These are phyloP conservation scores for Atta cephalotes DNA, from an alignment of 1,140 invertebrate genomes.

Conservation along the genomic window DNA sequence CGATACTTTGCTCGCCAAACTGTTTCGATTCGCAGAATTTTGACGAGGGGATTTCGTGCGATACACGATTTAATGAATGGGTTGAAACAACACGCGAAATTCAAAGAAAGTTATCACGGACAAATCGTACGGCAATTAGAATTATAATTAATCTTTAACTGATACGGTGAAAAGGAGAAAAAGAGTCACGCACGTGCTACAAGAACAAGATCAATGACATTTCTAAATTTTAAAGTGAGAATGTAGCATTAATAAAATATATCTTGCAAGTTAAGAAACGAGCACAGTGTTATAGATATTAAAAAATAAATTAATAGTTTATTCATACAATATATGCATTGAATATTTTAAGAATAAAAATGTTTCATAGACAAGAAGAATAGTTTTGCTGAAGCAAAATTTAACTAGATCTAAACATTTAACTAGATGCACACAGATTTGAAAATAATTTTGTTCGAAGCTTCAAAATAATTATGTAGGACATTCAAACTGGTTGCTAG, in stretches of 20 bases:
- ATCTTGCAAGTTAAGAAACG: too few species aligned
- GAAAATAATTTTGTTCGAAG: too few species aligned
- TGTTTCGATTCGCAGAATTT: constrained; percentile 46
- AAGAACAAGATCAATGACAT: constrained; percentile 8
- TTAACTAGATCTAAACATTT: too few species aligned
- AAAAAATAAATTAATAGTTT: too few species aligned
- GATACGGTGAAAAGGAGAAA: background rate
- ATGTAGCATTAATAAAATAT: background rate
- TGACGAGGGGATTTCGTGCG: constrained; percentile 1
- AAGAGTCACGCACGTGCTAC: background rate
- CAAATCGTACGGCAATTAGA: constrained; percentile 15
- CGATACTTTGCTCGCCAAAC: background rate
- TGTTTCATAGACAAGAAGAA: too few species aligned
- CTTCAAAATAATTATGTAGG: too few species aligned
- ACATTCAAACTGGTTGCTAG: too few species aligned
- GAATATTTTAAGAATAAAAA: too few species aligned
- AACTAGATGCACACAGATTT: too few species aligned
- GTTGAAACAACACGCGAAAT: constrained; percentile 24
- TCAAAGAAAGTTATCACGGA: constrained; percentile 42
- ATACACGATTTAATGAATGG: constrained; percentile 26
- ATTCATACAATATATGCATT: too few species aligned
- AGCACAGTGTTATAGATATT: too few species aligned
- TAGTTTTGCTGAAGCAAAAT: too few species aligned
- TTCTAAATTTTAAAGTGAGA: background rate
- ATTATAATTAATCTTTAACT: constrained; percentile 39